Percentiles rank a stretch among this genome's conserved stretches.
phyloP scores from a whole-genome alignment of 2,888 invertebrate genomes.

The Saturnia pavonia region DNA sequence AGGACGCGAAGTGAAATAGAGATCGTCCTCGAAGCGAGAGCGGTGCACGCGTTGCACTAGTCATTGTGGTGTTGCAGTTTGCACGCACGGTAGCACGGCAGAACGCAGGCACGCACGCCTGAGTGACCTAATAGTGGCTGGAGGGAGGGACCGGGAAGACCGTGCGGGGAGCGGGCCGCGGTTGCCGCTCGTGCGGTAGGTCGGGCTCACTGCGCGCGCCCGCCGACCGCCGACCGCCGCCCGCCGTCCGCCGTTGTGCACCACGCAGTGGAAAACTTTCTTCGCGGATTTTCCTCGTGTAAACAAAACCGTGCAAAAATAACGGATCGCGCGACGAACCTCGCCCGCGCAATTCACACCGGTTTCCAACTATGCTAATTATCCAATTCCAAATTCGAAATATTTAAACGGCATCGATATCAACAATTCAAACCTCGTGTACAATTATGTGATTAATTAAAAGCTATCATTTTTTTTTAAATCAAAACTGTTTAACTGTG shows the following conservation, averaged over 20 bases:
- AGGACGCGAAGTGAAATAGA: constrained; percentile 81
- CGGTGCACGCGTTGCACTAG: constrained; percentile 80
- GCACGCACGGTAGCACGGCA: constrained; percentile 64
- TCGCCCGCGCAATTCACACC: constrained; percentile 29
- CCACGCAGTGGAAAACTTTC: constrained; percentile 77
- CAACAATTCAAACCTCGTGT: constrained; percentile 32
- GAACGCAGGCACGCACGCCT: constrained; percentile 63
- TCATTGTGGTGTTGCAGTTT: constrained; percentile 79
- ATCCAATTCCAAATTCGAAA: constrained; percentile 27
- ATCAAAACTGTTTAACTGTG: constrained; percentile 50
- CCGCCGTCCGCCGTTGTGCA: constrained; percentile 66
- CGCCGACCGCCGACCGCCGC: constrained; percentile 67
- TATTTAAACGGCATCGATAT: constrained; percentile 28
- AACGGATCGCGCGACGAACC: constrained; percentile 50
- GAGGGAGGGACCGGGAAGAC: constrained; percentile 80
- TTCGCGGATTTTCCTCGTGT: constrained; percentile 77
- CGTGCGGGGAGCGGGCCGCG: constrained; percentile 64
- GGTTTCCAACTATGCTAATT: constrained; percentile 36
- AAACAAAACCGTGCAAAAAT: constrained; percentile 69
- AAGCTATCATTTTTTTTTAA: constrained; percentile 33
- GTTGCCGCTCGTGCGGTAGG: constrained; percentile 75
- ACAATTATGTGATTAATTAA: constrained; percentile 53
- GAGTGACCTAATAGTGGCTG: constrained; percentile 81
- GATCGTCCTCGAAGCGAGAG: constrained; percentile 82
- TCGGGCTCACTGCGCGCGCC: constrained; percentile 79